Base-by-base conservation (phyloP, 2,888 invertebrate genomes). In the Hypena proboscidalis region DNA sequence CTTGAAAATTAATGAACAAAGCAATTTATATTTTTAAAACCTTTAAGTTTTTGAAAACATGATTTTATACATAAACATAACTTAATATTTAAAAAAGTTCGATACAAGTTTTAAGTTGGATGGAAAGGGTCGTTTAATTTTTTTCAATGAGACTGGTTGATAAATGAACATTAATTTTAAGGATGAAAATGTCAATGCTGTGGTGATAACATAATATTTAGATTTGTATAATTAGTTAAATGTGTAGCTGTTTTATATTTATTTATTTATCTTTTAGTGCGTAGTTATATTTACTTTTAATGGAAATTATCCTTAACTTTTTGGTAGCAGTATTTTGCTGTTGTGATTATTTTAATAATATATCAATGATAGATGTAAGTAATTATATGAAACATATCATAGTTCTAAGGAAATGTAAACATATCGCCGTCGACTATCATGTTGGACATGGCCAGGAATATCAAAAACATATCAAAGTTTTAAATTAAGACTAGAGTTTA, bases 391-490 rank as follows among this genome's bases (percentile, higher is more conserved):
- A 22, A 25, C 4, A 19, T 11, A 26, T 11, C 10, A 15, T 30
- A 40, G 30, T 6, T 22, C 4, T 67, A 77, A 68, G 66, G 61
- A 33, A 77, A 80, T 58, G 8, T 61, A 77, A 68, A 83, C 89
- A 90, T 90, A 89, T 89, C 87, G 72, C 61, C 62, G 67, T 71
- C 53, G 61, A 67, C 70, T 65, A 35, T 80, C 85, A 83, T 86
- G 85, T 71, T 21, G 44, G 58, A 70, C 85, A 78, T 88, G 90
- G 66, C 83, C 88, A 86, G 77, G 89, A 90, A 91, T 90, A 88
- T 90, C 87, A 57, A 80, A 83, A 82, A 90, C 90, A 90, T 90
- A 90, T 90, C 89, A 88, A 88, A 74, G 68, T 54, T 62, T 73
- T 60, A 21, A 14, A 25, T 25, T 57, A 64, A 53, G 39, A 9